Evolutionary conservation across 2,797 vertebrate genomes (phyloP), one percentile per base, ranked within the genome.

Genomic region (Podargus strigoides): DNA sequence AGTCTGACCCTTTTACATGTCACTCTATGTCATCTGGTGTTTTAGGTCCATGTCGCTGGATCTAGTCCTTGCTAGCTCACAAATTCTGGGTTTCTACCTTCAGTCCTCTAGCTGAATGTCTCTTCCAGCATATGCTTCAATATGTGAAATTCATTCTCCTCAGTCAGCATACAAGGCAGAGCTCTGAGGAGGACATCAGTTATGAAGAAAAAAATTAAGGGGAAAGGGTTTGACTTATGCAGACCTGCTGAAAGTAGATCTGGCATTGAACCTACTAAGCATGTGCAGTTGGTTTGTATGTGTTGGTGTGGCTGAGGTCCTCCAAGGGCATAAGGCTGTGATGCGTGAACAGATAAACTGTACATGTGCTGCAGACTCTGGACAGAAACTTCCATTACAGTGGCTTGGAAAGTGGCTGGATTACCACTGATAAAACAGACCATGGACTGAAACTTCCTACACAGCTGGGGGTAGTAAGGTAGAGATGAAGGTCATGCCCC

Each of bases 401-500:
- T 55, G 42, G 22, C 27, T 85, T 73, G n/a, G 37, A 39, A 64
- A 64, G 46, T 22, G 30, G 4, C 34, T 86, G 50, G 15, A 58
- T 72, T 46, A 36, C 10, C 24, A 58, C 8, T 42, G 74, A 53
- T 46, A 60, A 83, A 21, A 32, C 9, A 59, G 58, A 88, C 9
- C 8, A 46, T 6, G 53, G 22, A 4, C 58, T 88, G 58, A 89
- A 90, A 89, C 50, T 63, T 6, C 9, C 8, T 16, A 34, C 12
- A 12, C 10, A 0, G 0, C 41, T 60, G 42, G 24, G 17, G 32
- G 32, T 2, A 16, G 47, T 73, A 68, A 82, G 39, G 67, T 39
- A 74, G 78, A 91, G 28, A 73, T 67, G 86, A 92, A 92, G 87
- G 77, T 93, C 86, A 55, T 73, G 58, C 17, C 42, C 59, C 44